phyloP scores from a whole-genome alignment of 2,797 vertebrate genomes.

The Pangasius sanitwongsei region DNA sequence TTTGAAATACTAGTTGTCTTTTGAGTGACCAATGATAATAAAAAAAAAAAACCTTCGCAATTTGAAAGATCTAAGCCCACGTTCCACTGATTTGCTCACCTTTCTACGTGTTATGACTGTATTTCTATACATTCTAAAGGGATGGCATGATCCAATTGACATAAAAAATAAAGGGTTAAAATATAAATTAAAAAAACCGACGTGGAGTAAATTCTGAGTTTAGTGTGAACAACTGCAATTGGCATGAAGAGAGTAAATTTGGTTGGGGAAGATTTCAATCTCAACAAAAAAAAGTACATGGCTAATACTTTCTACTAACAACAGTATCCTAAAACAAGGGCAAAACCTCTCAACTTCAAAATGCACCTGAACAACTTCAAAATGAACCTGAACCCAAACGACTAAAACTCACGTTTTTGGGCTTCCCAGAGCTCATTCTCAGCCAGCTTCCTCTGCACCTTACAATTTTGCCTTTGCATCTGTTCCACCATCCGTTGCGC shows the following conservation, averaged over 20 bases:
- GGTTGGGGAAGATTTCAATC: background rate
- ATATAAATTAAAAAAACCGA: background rate
- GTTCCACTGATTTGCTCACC: background rate
- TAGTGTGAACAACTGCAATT: background rate
- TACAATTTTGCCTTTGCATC: conserved; percentile 74
- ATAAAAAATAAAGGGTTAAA: background rate
- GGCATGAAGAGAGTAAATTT: background rate
- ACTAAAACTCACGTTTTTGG: conserved; percentile 71
- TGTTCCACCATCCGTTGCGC: conserved; percentile 73
- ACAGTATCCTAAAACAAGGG: background rate
- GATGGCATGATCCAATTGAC: background rate
- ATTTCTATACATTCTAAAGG: background rate
- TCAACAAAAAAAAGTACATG: background rate
- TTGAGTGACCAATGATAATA: background rate
- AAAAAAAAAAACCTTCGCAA: background rate
- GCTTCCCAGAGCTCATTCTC: conserved; percentile 72
- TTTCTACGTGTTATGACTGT: background rate
- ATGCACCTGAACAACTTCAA: too few relatives aligned
- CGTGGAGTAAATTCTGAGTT: background rate
- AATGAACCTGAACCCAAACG: background rate
- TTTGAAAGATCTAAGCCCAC: background rate
- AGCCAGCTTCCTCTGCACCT: conserved; percentile 66
- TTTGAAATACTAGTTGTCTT: background rate
- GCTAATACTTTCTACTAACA: background rate
- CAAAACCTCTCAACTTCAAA: background rate